phyloP scores from a whole-genome alignment of 2,888 invertebrate species.

The Apamea sordens region DNA sequence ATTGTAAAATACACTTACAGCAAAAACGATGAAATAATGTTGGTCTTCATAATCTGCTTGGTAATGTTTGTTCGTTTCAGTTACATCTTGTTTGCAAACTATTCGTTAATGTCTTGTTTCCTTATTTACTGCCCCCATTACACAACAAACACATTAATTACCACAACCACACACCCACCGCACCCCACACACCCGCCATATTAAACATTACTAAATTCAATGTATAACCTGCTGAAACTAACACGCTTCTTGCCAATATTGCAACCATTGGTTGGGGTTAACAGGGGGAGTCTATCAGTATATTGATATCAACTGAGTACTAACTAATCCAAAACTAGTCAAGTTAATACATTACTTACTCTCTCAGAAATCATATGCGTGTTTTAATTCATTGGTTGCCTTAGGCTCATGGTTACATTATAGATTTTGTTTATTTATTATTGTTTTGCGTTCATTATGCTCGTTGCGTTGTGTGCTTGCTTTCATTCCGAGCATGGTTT shows the following conservation, averaged over 20 bases:
- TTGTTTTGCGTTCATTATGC: background rate
- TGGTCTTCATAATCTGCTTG: no score
- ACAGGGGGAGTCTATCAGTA: background rate
- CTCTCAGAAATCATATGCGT: background rate
- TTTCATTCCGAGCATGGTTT: background rate
- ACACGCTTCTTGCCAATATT: background rate
- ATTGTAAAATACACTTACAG: background rate
- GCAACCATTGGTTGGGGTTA: background rate
- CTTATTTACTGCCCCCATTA: background rate
- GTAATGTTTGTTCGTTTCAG: no score
- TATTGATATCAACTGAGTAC: no score
- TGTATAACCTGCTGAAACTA: background rate
- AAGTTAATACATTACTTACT: no score
- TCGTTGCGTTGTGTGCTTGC: no score
- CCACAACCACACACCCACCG: no score
- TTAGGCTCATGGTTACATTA: background rate
- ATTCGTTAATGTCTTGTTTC: background rate
- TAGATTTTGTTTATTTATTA: background rate
- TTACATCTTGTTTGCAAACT: background rate
- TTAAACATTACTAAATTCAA: background rate
- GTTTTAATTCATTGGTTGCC: background rate
- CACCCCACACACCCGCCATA: no score
- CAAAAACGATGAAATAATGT: no score
- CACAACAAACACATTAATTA: no score
- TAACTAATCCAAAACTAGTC: no score